phyloP scores from a whole-genome alignment of 2,113 vertebrate genomes.

The Dasyurus viverrinus region DNA sequence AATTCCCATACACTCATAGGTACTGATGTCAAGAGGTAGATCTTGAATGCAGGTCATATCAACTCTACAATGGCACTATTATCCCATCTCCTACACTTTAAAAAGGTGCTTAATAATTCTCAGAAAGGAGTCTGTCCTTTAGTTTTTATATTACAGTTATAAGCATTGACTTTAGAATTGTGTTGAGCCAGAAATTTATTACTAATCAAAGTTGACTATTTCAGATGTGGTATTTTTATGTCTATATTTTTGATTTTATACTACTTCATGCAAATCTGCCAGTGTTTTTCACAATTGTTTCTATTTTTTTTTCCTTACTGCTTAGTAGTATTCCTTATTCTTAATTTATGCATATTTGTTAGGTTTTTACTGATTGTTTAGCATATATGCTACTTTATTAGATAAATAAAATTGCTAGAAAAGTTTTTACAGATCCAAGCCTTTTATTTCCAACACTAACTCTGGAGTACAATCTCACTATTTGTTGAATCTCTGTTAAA shows the following conservation, averaged over 20 bases:
- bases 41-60: not conserved
- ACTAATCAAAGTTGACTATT: not conserved
- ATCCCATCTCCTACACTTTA: not conserved
- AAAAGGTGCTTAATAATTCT: too few relatives aligned
- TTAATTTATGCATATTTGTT: not conserved
- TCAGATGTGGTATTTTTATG: not conserved
- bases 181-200: not conserved
- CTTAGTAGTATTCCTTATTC: not conserved
- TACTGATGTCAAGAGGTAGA: not conserved
- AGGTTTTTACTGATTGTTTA: not conserved
- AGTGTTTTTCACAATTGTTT: not conserved
- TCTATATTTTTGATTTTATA: not conserved
- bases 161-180: not conserved
- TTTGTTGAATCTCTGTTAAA: not conserved
- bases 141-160: not conserved
- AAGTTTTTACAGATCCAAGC: not conserved
- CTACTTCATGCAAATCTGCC: not conserved
- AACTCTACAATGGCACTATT: not conserved
- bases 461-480: not conserved
- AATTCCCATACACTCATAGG: not conserved
- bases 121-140: not conserved
- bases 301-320: not conserved
- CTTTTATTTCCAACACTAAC: not conserved
- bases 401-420: not conserved
- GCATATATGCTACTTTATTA: not conserved